Percentiles rank a stretch among this genome's conserved stretches.
These are phyloP conservation scores for Tenthredo scrophulariae DNA, from an alignment of 2,888 invertebrate species.

Conservation along the genomic window DNA sequence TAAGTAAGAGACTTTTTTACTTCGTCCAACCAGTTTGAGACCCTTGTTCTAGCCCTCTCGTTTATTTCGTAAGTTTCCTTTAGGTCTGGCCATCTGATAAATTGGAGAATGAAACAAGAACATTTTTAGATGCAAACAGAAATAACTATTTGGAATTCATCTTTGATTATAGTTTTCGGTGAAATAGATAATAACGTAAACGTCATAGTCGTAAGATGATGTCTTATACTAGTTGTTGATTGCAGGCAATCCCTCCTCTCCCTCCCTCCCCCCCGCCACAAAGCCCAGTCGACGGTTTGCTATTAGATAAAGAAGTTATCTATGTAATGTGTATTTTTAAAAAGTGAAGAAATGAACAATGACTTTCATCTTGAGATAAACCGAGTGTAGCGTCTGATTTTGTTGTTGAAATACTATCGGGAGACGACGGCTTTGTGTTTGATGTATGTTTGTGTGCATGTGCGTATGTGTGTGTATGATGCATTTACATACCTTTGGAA, in stretches of 20 bases:
- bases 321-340: background rate
- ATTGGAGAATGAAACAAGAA: background rate
- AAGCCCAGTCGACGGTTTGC: background rate
- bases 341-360: background rate
- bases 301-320: background rate
- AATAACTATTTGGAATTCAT: no score
- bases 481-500: conserved; percentile 74
- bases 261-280: no score
- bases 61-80: conserved; percentile 71
- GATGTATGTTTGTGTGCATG: background rate
- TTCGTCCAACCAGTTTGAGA: conserved; percentile 76
- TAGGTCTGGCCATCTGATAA: conserved; percentile 77
- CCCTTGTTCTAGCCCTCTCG: conserved; percentile 59
- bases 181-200: no score
- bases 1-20: conserved; percentile 71
- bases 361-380: background rate
- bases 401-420: background rate
- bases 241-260: background rate
- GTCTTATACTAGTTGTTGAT: background rate
- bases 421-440: background rate
- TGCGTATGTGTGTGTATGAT: background rate
- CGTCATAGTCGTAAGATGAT: background rate
- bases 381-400: background rate
- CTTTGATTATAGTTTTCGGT: no score
- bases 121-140: background rate